Evolutionary conservation across 2,888 invertebrate species (phyloP), one percentile per base, ranked within the genome.

Genomic region (Spialia ferax): DNA sequence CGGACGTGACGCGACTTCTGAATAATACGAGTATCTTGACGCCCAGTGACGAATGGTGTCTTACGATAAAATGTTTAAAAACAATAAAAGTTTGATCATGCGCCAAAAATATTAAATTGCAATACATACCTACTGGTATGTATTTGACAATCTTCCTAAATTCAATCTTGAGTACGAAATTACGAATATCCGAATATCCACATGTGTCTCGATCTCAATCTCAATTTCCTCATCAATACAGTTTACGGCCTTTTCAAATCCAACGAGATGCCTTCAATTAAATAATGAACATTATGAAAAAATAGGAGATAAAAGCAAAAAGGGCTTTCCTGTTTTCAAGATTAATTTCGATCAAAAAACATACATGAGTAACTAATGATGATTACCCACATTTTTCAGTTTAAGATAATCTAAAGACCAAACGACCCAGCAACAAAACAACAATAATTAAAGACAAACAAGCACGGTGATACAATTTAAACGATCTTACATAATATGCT

Each of bases 1-100:
- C 56, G 68, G 68, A 73, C 68, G 56, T 73, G 73, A 73, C 72
- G 71, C 65, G 67, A 73, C 75, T 72, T 72, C 69, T 70, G 71
- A 75, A 74, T 69, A 71, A 73, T 78, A 56, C 35, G 20, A 38
- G 29, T 57, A 76, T 75, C 73, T 71, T 65, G 69, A 73, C 71
- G 67, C 10, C 68, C 67, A 69, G 69, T 71, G 70, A 69, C 68
- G 69, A 73, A 71, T 65, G 62, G 57, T 54, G 66, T 54, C 15
- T 59, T 55, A 48, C 4, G 42, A 54, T 54, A 45, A 48, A 65
- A 52, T 13, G 18, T 22, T 50, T 50, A 23, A 26, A 52, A 26
- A 55, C 15, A 29, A 29, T 23, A 18, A 29, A 55, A 2, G 22
- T 50, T 22, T 11, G 50, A 20, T 48, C 5, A 42, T 50, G 50